Evolutionary conservation across 2,888 invertebrate species (phyloP).

Genomic region (Choreutis nemorana): DNA sequence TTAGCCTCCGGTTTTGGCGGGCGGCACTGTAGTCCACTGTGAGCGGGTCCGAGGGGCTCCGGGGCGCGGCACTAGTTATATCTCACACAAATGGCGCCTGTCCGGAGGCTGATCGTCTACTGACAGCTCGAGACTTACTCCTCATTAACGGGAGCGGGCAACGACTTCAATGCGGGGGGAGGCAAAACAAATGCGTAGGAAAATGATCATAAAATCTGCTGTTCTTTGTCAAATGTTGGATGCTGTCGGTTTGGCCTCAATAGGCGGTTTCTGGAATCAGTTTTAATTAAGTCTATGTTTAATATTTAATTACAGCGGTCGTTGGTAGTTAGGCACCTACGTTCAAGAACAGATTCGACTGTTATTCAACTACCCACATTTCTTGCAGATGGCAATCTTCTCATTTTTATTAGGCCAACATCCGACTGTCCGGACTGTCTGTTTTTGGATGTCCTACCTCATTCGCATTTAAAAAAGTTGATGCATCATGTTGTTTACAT

Average conservation of each 20-base stretch:
- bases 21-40: slow-evolving; percentile 3
- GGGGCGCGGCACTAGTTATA: slow-evolving; percentile 5
- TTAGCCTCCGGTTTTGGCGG: slow-evolving; percentile 39
- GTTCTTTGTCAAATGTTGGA: neutral
- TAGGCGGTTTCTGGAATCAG: neutral
- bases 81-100: slow-evolving; percentile 3
- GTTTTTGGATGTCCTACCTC: too few relatives aligned
- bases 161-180: slow-evolving; percentile 1
- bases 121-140: too few relatives aligned
- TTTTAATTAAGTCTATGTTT: neutral
- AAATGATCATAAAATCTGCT: neutral
- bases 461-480: too few relatives aligned
- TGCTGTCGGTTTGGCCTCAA: slow-evolving; percentile 1
- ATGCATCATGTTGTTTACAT: too few relatives aligned
- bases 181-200: neutral
- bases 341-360: too few relatives aligned
- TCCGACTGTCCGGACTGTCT: too few relatives aligned
- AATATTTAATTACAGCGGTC: too few relatives aligned
- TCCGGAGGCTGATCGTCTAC: slow-evolving; percentile 2
- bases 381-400: too few relatives aligned
- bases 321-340: too few relatives aligned
- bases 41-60: slow-evolving; percentile 5
- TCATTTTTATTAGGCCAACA: too few relatives aligned
- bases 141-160: neutral
- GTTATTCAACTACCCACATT: too few relatives aligned